A percentile compares a stretch with the other conserved stretches of the same genome.
phyloP scores from a whole-genome alignment of 2,888 invertebrate genomes.

The Strigamia crassipes region DNA sequence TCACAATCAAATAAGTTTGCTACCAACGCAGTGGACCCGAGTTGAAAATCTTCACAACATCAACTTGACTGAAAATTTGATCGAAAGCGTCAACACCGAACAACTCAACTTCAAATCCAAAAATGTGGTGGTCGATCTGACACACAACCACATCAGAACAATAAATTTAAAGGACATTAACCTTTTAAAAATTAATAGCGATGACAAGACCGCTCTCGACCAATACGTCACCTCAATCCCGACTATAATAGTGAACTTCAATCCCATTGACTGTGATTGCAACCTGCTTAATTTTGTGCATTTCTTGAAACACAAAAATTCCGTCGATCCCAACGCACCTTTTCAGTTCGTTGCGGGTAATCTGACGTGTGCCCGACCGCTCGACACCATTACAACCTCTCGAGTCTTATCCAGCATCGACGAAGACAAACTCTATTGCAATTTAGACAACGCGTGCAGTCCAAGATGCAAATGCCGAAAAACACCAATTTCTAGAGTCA shows the following conservation, averaged over 20 bases:
- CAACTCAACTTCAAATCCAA: conserved; percentile 13
- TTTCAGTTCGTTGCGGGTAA: conserved; percentile 5
- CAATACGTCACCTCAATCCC: background rate
- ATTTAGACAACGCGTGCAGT: background rate
- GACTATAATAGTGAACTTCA: conserved; percentile 1
- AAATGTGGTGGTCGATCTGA: background rate
- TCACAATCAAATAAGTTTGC: background rate
- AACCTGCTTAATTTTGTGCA: conserved; percentile 19
- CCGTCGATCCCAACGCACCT: background rate
- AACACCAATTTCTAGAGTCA: background rate
- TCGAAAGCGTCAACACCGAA: conserved; percentile 1
- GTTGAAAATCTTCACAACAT: background rate
- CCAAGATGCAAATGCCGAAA: background rate
- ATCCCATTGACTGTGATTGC: conserved; percentile 44
- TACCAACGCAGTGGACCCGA: conserved; percentile 33
- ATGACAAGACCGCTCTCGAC: background rate
- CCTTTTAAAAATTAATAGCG: background rate
- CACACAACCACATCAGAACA: conserved; percentile 1
- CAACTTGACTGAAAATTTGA: conserved; percentile 20
- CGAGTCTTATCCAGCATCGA: background rate
- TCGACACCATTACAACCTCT: background rate
- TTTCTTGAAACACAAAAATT: conserved; percentile 15
- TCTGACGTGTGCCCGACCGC: background rate
- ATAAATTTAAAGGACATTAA: conserved; percentile 19
- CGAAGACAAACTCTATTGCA: conserved; percentile 25